phyloP scores from a whole-genome alignment of 53 echinoderm and acorn worm genomes.

The Holothuria scabra region DNA sequence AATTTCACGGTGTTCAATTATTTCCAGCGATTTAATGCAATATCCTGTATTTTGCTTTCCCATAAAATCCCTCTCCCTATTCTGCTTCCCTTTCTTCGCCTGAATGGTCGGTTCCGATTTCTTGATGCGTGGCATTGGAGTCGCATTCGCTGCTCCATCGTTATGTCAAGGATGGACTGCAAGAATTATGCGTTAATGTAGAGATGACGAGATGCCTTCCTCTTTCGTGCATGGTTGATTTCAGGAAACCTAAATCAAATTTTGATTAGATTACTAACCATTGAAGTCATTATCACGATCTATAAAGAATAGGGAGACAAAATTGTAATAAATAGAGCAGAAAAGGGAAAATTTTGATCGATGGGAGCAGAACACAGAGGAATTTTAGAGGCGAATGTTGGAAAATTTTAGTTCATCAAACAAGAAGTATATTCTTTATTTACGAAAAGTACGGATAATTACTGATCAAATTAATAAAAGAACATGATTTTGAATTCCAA shows the following conservation, averaged over 20 bases:
- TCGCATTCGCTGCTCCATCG: too few species aligned
- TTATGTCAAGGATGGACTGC: not conserved
- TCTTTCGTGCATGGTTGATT: conserved; percentile 32
- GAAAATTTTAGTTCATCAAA: too few species aligned
- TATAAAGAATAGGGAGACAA: conserved; percentile 7
- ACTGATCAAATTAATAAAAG: too few species aligned
- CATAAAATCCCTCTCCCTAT: not conserved
- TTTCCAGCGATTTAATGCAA: conserved; percentile 46
- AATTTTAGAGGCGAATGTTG: too few species aligned
- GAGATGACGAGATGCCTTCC: not conserved
- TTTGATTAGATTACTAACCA: conserved; percentile 41
- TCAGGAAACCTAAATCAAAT: conserved; percentile 18
- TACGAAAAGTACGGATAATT: too few species aligned
- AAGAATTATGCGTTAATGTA: not conserved
- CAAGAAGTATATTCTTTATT: too few species aligned
- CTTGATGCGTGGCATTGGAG: not conserved
- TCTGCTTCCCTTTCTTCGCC: conserved; percentile 12
- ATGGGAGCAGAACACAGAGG: too few species aligned
- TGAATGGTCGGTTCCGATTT: conserved; percentile 17
- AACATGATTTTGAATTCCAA: too few species aligned
- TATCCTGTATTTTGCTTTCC: conserved; percentile 38
- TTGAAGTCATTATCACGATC: conserved; percentile 34
- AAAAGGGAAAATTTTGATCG: not conserved
- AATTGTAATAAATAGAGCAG: conserved; percentile 19
- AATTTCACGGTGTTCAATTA: conserved; percentile 42